These are phyloP conservation scores for Cephus sareptanus DNA, from an alignment of 2,888 invertebrate species.

Conservation along the genomic window DNA sequence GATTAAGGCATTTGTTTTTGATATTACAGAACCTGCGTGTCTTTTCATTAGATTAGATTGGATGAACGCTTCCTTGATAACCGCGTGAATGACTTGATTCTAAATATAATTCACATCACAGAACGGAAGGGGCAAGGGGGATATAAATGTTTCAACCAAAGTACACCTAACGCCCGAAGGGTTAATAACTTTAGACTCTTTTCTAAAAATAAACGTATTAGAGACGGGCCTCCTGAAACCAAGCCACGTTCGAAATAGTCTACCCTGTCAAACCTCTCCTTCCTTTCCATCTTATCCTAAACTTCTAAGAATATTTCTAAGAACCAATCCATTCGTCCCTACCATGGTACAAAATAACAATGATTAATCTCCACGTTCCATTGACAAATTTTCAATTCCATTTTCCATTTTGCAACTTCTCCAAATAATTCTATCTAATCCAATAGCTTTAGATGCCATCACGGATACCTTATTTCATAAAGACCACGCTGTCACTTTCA, in stretches of 20 bases:
- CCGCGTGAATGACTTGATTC: not conserved
- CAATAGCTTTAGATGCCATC: not conserved
- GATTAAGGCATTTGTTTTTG: not conserved
- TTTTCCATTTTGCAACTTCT: not conserved
- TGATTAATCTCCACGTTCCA: not conserved
- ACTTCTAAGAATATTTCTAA: not conserved
- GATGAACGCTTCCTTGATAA: not conserved
- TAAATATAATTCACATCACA: not conserved
- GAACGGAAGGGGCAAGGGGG: not conserved
- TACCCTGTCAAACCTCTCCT: conserved; percentile 1
- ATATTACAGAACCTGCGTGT: not conserved
- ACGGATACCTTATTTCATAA: not conserved
- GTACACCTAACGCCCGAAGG: conserved; percentile 29
- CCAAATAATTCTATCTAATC: not conserved
- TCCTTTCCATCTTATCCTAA: not conserved
- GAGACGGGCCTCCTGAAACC: conserved; percentile 16
- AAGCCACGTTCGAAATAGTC: conserved; percentile 34
- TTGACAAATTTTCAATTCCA: not conserved
- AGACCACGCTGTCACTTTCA: not conserved
- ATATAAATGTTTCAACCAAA: conserved; percentile 25
- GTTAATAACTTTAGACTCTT: conserved; percentile 52
- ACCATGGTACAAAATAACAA: not conserved
- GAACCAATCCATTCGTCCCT: not conserved
- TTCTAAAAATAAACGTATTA: conserved; percentile 50
- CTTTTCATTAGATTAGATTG: not conserved